A percentile compares a stretch with the other conserved stretches of the same genome.
Evolutionary conservation across 1,140 invertebrate genomes (phyloP).

Genomic region (Lasaia peninsularis): DNA sequence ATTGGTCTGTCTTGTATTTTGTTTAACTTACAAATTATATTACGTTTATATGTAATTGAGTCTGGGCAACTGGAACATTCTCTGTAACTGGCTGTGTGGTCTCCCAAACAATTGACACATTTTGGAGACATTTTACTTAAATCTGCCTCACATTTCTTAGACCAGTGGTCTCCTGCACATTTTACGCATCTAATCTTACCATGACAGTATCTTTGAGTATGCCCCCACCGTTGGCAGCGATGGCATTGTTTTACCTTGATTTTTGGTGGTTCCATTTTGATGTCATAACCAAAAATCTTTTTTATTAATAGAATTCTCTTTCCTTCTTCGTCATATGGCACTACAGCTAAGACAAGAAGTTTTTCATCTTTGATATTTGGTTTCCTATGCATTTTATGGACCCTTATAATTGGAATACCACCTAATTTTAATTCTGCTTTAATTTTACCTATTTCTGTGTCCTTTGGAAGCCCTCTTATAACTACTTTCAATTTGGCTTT

Average conservation of each 20-base stretch:
- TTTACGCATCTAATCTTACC: slow-evolving; percentile 48
- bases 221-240: slow-evolving; percentile 55
- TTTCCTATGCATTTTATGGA: slow-evolving; percentile 43
- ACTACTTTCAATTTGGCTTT: slow-evolving; percentile 49
- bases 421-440: slow-evolving; percentile 33
- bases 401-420: slow-evolving; percentile 38
- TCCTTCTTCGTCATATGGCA: slow-evolving; percentile 36
- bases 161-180: slow-evolving; percentile 41
- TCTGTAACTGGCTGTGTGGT: slow-evolving; percentile 44
- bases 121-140: slow-evolving; percentile 31
- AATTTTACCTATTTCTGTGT: slow-evolving; percentile 33
- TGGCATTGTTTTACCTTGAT: slow-evolving; percentile 41
- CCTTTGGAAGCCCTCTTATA: slow-evolving; percentile 38
- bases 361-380: slow-evolving; percentile 25
- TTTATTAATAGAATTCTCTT: slow-evolving; percentile 35
- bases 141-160: slow-evolving; percentile 39
- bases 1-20: background rate
- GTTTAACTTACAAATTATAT: background rate
- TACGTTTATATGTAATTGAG: slow-evolving; percentile 19
- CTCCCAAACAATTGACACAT: slow-evolving; percentile 52
- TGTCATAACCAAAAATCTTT: slow-evolving; percentile 34
- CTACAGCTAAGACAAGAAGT: slow-evolving; percentile 38
- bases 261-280: slow-evolving; percentile 38
- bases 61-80: slow-evolving; percentile 39
- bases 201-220: slow-evolving; percentile 47